These are phyloP conservation scores for Achroia grisella DNA, from an alignment of 1,140 invertebrate genomes.

Conservation along the genomic window DNA sequence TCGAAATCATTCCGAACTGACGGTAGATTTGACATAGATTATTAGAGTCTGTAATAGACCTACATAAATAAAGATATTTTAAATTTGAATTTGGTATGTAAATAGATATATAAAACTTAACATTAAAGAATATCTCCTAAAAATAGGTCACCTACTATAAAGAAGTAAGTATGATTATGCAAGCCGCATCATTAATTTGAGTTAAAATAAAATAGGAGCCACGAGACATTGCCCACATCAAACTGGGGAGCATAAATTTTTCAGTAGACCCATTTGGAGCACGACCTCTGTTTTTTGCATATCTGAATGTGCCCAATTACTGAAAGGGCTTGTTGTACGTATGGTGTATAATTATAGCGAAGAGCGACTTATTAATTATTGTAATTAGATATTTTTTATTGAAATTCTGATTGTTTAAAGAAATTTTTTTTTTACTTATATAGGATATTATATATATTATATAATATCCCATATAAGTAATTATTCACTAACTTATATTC, in stretches of 20 bases:
- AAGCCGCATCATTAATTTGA: constrained; percentile 33
- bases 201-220: constrained; percentile 25
- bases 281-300: constrained; percentile 38
- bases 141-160: neutral
- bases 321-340: constrained; percentile 16
- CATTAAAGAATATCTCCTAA: too few species aligned
- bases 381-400: neutral
- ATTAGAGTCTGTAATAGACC: too few species aligned
- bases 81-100: too few species aligned
- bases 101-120: too few species aligned
- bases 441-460: too few species aligned
- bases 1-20: too few species aligned
- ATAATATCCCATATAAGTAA: too few species aligned
- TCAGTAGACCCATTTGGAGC: constrained; percentile 33
- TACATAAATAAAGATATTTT: too few species aligned
- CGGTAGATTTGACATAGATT: too few species aligned
- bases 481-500: too few species aligned
- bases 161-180: constrained; percentile 22
- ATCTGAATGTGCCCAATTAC: constrained; percentile 42
- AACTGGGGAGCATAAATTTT: constrained; percentile 41
- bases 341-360: constrained; percentile 1
- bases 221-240: constrained; percentile 26
- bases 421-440: too few species aligned
- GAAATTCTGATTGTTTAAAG: too few species aligned
- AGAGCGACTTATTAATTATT: neutral